Conservation (phyloP, 2,113 vertebrate genomes). For the Tympanuchus pallidicinctus region DNA sequence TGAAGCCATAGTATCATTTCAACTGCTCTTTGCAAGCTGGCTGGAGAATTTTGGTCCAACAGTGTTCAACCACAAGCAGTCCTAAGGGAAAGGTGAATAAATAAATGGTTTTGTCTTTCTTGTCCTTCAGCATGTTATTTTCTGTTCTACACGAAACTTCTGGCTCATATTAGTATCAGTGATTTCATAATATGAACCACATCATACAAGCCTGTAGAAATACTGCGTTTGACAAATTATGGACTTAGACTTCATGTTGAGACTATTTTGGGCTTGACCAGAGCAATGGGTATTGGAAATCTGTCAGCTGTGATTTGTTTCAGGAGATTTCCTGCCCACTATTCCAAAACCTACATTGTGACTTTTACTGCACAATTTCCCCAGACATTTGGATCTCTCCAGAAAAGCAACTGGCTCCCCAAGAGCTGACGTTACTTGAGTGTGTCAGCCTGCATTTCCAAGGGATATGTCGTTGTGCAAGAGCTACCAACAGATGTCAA, state of each 20-base stretch:
- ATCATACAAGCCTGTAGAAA: neutral
- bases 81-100: neutral
- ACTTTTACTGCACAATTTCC: neutral
- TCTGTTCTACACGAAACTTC: neutral
- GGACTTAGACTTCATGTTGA: neutral
- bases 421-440: neutral
- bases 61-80: neutral
- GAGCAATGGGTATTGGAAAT: neutral
- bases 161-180: neutral
- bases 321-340: neutral
- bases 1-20: neutral
- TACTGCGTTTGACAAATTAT: neutral
- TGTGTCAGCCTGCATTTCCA: neutral
- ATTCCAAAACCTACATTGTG: neutral
- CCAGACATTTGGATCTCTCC: neutral
- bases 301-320: neutral
- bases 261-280: neutral
- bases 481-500: neutral
- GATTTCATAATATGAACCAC: neutral
- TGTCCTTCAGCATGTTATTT: neutral
- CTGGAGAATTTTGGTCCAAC: neutral
- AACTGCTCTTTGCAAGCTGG: neutral
- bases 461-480: neutral
- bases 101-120: neutral
- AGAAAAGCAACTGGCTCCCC: neutral